These are phyloP conservation scores for Oxyruncus cristatus DNA, from an alignment of 2,113 vertebrate genomes.

Conservation along the genomic window DNA sequence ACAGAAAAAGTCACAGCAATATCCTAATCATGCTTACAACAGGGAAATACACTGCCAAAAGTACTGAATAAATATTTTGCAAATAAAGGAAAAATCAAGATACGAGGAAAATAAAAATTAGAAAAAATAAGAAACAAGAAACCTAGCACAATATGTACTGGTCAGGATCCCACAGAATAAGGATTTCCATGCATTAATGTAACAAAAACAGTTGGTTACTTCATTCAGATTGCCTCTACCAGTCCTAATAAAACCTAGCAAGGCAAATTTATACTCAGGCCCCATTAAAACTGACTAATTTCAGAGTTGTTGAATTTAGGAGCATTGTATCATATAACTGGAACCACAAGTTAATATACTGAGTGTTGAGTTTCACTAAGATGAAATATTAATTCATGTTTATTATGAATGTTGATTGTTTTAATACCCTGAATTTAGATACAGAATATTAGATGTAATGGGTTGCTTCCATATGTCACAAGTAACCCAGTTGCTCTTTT, in stretches of 20 bases:
- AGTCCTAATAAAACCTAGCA: neutral
- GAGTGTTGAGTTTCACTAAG: neutral
- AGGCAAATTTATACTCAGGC: neutral
- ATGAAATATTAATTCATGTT: constrained; percentile 7
- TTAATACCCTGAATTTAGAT: neutral
- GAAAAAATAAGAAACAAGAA: neutral
- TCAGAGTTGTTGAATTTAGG: neutral
- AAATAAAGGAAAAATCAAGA: neutral
- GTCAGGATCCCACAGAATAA: neutral
- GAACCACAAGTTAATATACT: neutral
- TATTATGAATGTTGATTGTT: neutral
- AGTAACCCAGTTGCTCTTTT: constrained; percentile 21
- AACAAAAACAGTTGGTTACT: neutral
- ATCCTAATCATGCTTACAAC: neutral
- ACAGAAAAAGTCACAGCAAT: neutral
- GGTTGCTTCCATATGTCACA: neutral
- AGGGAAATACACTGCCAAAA: neutral
- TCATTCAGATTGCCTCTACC: neutral
- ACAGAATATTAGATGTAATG: neutral
- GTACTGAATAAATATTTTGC: neutral
- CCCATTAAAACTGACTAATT: neutral
- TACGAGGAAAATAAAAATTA: neutral
- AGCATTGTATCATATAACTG: neutral
- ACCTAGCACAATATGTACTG: neutral
- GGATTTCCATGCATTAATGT: neutral